Evolutionary conservation across 2,113 vertebrate genomes (phyloP).

Genomic region (Mustelus asterias): DNA sequence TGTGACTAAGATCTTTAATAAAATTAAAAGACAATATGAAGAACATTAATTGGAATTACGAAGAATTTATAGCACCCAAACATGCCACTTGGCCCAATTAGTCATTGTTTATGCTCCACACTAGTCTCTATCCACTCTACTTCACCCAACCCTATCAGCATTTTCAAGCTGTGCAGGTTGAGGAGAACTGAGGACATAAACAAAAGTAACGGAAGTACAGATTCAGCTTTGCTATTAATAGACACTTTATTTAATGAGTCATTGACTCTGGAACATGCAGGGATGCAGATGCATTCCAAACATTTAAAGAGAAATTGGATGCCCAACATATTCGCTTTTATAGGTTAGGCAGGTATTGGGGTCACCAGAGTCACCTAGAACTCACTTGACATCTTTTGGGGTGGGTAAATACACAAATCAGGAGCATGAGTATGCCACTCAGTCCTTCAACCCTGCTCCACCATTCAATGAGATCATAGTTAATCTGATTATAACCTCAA

Average conservation of each 20-base stretch:
- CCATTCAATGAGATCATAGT: too few relatives aligned
- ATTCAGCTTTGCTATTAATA: neutral
- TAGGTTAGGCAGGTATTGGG: neutral
- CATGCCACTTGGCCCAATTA: neutral
- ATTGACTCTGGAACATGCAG: neutral
- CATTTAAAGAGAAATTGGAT: neutral
- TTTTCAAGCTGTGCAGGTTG: neutral
- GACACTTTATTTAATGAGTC: neutral
- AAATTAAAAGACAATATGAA: neutral
- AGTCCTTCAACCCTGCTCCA: too few relatives aligned
- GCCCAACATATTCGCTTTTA: neutral
- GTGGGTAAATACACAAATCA: too few relatives aligned
- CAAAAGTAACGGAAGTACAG: neutral
- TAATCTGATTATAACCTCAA: too few relatives aligned
- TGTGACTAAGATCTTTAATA: neutral
- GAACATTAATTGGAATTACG: neutral
- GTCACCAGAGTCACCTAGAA: neutral
- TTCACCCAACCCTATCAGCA: neutral
- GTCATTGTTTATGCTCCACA: neutral
- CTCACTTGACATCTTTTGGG: too few relatives aligned
- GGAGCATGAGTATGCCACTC: too few relatives aligned
- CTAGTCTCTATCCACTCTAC: neutral
- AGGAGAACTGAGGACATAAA: neutral
- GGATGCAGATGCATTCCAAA: neutral
- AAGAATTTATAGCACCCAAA: neutral